Evolutionary conservation across 2,797 vertebrate species (phyloP).

Genomic region (Orestias chungarensis): DNA sequence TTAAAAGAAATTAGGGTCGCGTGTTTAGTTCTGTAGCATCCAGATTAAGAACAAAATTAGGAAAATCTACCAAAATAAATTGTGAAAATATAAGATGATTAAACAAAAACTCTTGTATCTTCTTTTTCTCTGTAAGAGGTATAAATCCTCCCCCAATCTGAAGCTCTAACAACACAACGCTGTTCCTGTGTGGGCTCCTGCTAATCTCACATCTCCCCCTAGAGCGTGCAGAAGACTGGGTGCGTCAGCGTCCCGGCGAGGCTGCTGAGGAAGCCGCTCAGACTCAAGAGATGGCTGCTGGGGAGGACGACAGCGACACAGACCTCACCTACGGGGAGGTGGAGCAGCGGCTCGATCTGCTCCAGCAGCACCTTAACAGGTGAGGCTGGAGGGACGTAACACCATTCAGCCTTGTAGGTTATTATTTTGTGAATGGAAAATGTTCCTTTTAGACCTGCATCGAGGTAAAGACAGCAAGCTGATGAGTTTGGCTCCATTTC

Average conservation of each 20-base stretch:
- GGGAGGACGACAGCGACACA: slow-evolving; percentile 90
- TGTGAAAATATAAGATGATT: no score
- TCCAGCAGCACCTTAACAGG: slow-evolving; percentile 99
- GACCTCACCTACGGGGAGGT: slow-evolving; percentile 94
- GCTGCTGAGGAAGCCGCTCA: slow-evolving; percentile 74
- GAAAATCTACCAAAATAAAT: neutral
- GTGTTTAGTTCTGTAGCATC: slow-evolving; percentile 6
- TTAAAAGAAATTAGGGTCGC: neutral
- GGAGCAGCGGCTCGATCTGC: slow-evolving; percentile 93
- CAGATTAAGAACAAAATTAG: slow-evolving; percentile 6
- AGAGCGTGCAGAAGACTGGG: slow-evolving; percentile 85
- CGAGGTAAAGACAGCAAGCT: slow-evolving; percentile 3
- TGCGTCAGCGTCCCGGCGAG: slow-evolving; percentile 69
- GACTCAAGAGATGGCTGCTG: slow-evolving; percentile 77
- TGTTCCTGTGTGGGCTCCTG: slow-evolving; percentile 23
- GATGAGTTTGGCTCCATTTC: slow-evolving; percentile 17
- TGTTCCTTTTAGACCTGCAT: no score
- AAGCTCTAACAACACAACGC: slow-evolving; percentile 40
- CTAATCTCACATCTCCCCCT: slow-evolving; percentile 34
- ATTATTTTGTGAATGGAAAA: no score
- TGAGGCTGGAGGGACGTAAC: slow-evolving; percentile 54
- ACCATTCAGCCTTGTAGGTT: neutral
- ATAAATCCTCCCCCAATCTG: slow-evolving; percentile 11
- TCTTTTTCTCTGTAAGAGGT: no score
- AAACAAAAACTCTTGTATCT: no score